Percentiles rank a stretch among this genome's conserved stretches.
Conservation (phyloP, 1,140 invertebrate genomes). For the Monomorium pharaonis region DNA sequence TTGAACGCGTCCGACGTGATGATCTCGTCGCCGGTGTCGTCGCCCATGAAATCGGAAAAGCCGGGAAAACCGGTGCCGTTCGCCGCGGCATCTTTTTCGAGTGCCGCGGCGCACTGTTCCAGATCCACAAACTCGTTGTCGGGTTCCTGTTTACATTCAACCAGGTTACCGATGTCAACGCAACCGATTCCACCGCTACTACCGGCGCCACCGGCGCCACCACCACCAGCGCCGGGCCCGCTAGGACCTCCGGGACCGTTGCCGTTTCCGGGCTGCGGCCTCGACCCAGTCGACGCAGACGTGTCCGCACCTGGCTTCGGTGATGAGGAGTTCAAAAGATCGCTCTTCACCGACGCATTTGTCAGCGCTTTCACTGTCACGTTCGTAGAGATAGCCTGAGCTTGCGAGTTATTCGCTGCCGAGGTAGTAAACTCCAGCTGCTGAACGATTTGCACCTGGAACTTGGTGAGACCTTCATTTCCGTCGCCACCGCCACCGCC, state of each 20-base stretch:
- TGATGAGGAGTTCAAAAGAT: constrained; percentile 85
- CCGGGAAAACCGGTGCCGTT: constrained; percentile 90
- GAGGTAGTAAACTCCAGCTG: constrained; percentile 95
- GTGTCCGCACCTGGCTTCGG: constrained; percentile 83
- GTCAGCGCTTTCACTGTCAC: constrained; percentile 96
- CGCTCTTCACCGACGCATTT: constrained; percentile 93
- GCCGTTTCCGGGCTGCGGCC: constrained; percentile 69
- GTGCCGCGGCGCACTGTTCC: constrained; percentile 91
- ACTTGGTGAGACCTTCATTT: constrained; percentile 90
- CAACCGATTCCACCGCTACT: constrained; percentile 74
- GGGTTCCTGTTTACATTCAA: constrained; percentile 94
- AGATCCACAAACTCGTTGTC: constrained; percentile 93
- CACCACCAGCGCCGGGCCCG: constrained; percentile 61
- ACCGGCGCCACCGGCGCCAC: constrained; percentile 56
- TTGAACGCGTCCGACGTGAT: constrained; percentile 93
- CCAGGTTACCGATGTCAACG: constrained; percentile 86
- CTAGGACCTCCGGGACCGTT: constrained; percentile 69
- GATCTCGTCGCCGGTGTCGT: constrained; percentile 93
- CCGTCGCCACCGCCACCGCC: constrained; percentile 72
- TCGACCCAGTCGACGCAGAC: constrained; percentile 72
- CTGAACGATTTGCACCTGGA: constrained; percentile 96
- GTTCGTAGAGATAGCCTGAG: constrained; percentile 96
- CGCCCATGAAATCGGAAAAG: constrained; percentile 91
- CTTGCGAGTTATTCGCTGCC: constrained; percentile 90
- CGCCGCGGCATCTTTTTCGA: constrained; percentile 92